Conservation (phyloP, 2,888 invertebrate genomes). For the Stratiomys singularior region DNA sequence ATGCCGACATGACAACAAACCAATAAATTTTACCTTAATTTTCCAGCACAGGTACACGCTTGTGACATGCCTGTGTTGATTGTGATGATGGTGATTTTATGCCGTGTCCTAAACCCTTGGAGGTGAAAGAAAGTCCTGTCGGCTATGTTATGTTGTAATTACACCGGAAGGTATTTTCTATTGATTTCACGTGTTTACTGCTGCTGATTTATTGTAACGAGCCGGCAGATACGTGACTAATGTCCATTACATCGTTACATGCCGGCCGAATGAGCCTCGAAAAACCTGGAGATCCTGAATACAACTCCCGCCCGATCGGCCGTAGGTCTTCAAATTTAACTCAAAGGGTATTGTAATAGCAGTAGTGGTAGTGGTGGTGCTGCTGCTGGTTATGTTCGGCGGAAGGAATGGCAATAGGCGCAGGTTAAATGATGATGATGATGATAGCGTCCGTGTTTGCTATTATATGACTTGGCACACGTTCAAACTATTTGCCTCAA, state of each 20-base stretch:
- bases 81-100: not conserved
- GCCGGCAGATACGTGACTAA: conserved; percentile 46
- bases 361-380: not conserved
- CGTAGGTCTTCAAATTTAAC: too few species aligned
- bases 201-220: conserved; percentile 45
- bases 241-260: conserved; percentile 43
- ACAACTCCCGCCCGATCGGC: not conserved
- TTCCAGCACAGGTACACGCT: conserved; percentile 5
- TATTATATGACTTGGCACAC: conserved; percentile 38
- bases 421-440: conserved; percentile 32
- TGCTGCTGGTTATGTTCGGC: not conserved
- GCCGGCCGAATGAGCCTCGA: not conserved
- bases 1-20: conserved; percentile 23
- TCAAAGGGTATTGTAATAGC: too few species aligned
- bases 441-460: conserved; percentile 31
- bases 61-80: conserved; percentile 13
- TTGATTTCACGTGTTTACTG: conserved; percentile 46
- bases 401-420: conserved; percentile 13
- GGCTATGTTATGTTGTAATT: conserved; percentile 38
- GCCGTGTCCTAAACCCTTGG: not conserved
- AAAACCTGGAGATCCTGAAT: conserved; percentile 32
- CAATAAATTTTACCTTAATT: conserved; percentile 36
- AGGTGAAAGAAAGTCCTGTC: conserved; percentile 1
- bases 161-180: conserved; percentile 45
- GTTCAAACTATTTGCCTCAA: conserved; percentile 44